Evolutionary conservation across 2,797 vertebrate genomes (phyloP).

Genomic region (Cossypha polioptera): DNA sequence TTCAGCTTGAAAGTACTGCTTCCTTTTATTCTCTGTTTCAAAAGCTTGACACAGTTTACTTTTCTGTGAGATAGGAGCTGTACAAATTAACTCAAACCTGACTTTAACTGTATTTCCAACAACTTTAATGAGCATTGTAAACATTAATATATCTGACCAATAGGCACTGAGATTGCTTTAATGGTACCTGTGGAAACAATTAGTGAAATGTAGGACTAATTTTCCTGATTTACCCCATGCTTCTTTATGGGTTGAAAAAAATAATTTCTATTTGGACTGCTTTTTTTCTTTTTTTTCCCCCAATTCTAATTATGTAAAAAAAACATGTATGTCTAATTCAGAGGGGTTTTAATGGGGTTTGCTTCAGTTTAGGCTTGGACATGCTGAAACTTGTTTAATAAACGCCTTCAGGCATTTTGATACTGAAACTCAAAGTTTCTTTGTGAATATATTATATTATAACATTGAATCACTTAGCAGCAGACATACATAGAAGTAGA

Average conservation of each 20-base stretch:
- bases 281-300: accelerated
- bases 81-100: not conserved
- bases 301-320: not conserved
- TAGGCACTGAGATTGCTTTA: accelerated
- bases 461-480: not conserved
- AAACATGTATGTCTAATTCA: not conserved
- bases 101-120: not conserved
- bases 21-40: not conserved
- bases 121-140: not conserved
- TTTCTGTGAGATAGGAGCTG: not conserved
- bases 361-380: not conserved
- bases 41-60: not conserved
- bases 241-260: not conserved
- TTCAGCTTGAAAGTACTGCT: not conserved
- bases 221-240: not conserved
- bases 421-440: not conserved
- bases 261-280: not conserved
- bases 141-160: not conserved
- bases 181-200: not conserved
- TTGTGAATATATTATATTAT: not conserved
- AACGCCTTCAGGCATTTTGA: not conserved
- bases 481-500: not conserved
- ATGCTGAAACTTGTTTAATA: not conserved
- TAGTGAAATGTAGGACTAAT: not conserved
- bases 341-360: not conserved